phyloP scores from a whole-genome alignment of 2,888 invertebrate species.

The Abrostola triplasia region DNA sequence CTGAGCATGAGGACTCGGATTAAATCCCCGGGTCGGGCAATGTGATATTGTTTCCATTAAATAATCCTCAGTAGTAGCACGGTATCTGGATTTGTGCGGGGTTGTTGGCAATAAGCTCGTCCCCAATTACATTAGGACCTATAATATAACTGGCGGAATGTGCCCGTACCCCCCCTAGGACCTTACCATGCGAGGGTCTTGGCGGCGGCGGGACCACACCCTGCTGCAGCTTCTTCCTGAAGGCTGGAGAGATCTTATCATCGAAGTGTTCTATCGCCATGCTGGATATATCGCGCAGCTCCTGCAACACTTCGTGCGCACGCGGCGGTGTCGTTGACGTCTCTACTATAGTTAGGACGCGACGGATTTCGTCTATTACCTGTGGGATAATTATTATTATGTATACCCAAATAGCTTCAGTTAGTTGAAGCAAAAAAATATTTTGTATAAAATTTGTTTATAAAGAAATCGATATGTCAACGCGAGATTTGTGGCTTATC shows the following conservation, averaged over 20 bases:
- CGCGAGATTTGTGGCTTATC: too few relatives aligned
- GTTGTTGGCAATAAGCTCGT: too few relatives aligned
- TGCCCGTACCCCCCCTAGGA: background rate
- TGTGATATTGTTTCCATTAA: too few relatives aligned
- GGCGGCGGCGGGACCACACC: constrained; percentile 62
- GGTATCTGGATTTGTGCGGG: too few relatives aligned
- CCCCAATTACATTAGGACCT: too few relatives aligned
- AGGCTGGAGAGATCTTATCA: constrained; percentile 91
- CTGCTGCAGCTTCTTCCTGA: constrained; percentile 76
- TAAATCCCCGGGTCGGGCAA: too few relatives aligned
- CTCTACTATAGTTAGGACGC: constrained; percentile 92
- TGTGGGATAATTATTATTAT: constrained; percentile 63
- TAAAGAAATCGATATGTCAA: too few relatives aligned
- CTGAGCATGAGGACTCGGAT: too few relatives aligned
- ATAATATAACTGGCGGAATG: too few relatives aligned
- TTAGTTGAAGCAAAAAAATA: too few relatives aligned
- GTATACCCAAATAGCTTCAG: background rate
- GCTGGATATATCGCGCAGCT: constrained; percentile 96
- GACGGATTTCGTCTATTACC: constrained; percentile 96
- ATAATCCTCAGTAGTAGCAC: too few relatives aligned
- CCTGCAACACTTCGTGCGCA: constrained; percentile 95
- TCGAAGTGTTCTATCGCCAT: constrained; percentile 99
- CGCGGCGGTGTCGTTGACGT: constrained; percentile 90
- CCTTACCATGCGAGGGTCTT: constrained; percentile 63
- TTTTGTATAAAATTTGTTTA: too few relatives aligned